Conservation (phyloP, 92 coral and sea anemone species). For the Phenganax subtilis region DNA sequence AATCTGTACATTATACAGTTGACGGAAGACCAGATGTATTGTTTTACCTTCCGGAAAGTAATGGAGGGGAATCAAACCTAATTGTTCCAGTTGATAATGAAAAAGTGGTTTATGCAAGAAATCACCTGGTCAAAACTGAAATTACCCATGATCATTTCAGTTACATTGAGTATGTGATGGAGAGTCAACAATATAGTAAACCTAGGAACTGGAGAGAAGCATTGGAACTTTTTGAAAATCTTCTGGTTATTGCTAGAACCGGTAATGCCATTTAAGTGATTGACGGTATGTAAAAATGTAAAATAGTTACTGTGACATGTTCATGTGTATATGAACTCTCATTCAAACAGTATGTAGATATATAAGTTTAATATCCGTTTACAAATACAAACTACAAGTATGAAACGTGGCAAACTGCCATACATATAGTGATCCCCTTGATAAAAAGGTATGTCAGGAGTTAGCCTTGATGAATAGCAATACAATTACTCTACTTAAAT, state of each 20-base stretch:
- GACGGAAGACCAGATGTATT: constrained; percentile 18
- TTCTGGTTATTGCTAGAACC: background rate
- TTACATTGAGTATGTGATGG: constrained; percentile 13
- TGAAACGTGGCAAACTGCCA: no score
- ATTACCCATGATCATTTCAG: background rate
- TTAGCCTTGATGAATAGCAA: no score
- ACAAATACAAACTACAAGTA: no score
- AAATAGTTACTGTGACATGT: no score
- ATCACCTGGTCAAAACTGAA: constrained; percentile 5
- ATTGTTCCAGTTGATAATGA: constrained; percentile 13
- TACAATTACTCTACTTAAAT: no score
- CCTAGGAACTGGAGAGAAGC: background rate
- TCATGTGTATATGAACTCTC: no score
- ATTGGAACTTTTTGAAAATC: constrained; percentile 4
- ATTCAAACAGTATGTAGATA: no score
- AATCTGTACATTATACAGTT: constrained; percentile 2
- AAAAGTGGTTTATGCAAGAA: constrained; percentile 1
- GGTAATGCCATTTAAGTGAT: background rate
- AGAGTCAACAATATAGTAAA: background rate
- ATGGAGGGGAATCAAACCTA: constrained; percentile 18
- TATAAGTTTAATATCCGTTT: no score
- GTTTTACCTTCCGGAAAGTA: constrained; percentile 3
- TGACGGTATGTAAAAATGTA: background rate
- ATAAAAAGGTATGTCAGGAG: no score
- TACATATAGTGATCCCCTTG: no score